A percentile compares a stretch with the other conserved stretches of the same genome.
These are phyloP conservation scores for Phylloscopus collybita DNA, from an alignment of 2,797 vertebrate genomes.

Conservation along the genomic window DNA sequence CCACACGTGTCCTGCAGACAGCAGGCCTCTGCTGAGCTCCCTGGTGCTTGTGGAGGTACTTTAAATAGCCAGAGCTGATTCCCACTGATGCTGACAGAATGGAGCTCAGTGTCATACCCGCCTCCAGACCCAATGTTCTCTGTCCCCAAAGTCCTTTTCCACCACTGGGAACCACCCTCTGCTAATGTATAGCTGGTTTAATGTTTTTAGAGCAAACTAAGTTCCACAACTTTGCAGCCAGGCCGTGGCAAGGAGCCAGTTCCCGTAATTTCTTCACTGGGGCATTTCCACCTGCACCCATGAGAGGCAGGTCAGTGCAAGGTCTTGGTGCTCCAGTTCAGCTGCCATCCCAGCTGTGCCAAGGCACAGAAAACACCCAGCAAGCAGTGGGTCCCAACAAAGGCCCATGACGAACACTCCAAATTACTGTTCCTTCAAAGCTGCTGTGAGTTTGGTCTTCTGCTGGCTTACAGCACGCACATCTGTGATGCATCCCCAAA, in stretches of 20 bases:
- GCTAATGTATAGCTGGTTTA: no score
- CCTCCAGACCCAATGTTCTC: neutral
- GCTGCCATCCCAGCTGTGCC: neutral
- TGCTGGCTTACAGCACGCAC: neutral
- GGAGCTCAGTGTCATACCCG: neutral
- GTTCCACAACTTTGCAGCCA: neutral
- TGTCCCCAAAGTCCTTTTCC: neutral
- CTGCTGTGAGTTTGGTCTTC: neutral
- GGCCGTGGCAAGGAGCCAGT: fast-evolving
- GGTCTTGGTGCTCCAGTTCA: neutral
- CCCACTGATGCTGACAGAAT: fast-evolving
- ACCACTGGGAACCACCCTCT: neutral
- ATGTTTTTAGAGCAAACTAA: neutral
- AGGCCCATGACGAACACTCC: neutral
- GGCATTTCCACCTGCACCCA: neutral
- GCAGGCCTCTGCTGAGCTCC: neutral
- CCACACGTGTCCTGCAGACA: neutral
- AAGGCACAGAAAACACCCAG: neutral
- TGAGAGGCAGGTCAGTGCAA: neutral
- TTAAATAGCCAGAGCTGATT: neutral
- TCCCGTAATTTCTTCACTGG: fast-evolving
- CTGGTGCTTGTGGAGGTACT: neutral
- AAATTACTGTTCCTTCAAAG: neutral
- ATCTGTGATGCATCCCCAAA: neutral
- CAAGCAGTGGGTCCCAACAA: neutral